Evolutionary conservation across 2,797 vertebrate genomes (phyloP).

Genomic region (Crax fasciolata): DNA sequence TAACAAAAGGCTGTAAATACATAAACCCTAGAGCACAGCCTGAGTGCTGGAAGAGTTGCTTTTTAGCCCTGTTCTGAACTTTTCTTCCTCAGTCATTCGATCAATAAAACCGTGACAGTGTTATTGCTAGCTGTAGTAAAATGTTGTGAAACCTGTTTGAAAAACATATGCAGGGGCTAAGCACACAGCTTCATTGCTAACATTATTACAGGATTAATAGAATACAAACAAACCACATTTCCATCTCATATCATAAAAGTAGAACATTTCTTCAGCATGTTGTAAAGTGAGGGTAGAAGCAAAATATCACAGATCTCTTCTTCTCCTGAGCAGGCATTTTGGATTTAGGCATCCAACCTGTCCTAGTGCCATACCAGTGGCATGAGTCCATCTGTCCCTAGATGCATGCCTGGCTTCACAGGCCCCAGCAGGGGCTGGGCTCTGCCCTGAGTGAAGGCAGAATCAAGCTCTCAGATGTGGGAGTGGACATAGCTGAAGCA

Average conservation of each 20-base stretch:
- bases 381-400: accelerated
- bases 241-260: not conserved
- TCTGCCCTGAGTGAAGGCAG: not conserved
- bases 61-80: not conserved
- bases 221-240: not conserved
- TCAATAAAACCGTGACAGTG: not conserved
- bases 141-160: not conserved
- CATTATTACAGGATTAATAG: not conserved
- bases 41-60: not conserved
- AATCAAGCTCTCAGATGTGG: not conserved
- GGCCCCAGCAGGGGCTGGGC: too few species aligned
- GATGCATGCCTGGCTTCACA: accelerated
- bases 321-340: not conserved
- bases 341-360: not conserved
- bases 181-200: not conserved
- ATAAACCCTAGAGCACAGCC: not conserved
- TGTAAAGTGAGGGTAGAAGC: not conserved
- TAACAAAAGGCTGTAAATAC: not conserved
- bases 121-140: not conserved
- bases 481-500: not conserved
- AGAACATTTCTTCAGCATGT: not conserved
- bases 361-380: not conserved
- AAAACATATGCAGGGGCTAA: not conserved
- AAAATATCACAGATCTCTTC: not conserved
- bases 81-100: not conserved